Conservation (phyloP, 2,888 invertebrate genomes). For the Stenurella melanura region DNA sequence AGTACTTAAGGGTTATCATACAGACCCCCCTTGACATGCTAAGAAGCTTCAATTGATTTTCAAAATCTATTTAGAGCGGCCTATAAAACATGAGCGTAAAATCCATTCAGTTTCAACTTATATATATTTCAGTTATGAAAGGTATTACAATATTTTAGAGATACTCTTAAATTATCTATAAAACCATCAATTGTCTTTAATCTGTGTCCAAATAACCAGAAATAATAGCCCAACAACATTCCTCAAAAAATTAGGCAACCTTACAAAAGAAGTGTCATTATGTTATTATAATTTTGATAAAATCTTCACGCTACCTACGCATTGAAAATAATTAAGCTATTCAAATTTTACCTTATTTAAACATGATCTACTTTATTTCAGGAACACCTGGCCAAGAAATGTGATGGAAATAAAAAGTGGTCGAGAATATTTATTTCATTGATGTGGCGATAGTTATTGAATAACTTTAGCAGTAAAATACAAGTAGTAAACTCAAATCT, state of each 20-base stretch:
- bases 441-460: conserved; percentile 9
- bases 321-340: background rate
- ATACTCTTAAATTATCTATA: background rate
- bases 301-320: background rate
- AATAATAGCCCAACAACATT: background rate
- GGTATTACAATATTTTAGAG: too few relatives aligned
- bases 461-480: conserved; percentile 18
- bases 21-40: too few relatives aligned
- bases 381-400: conserved; percentile 21
- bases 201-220: background rate
- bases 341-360: conserved; percentile 17
- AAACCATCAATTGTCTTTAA: background rate
- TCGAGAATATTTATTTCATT: conserved; percentile 8
- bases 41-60: too few relatives aligned
- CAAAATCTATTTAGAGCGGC: too few relatives aligned
- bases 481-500: background rate
- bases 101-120: too few relatives aligned
- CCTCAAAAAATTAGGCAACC: background rate
- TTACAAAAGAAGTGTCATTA: background rate
- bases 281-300: background rate
- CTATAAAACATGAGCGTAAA: too few relatives aligned
- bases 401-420: conserved; percentile 18
- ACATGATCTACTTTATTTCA: conserved; percentile 28
- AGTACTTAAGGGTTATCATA: too few relatives aligned
- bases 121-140: too few relatives aligned